A percentile compares a stretch with the other conserved stretches of the same genome.
Conservation (phyloP, 1,140 invertebrate species). For the Formica exsecta region DNA sequence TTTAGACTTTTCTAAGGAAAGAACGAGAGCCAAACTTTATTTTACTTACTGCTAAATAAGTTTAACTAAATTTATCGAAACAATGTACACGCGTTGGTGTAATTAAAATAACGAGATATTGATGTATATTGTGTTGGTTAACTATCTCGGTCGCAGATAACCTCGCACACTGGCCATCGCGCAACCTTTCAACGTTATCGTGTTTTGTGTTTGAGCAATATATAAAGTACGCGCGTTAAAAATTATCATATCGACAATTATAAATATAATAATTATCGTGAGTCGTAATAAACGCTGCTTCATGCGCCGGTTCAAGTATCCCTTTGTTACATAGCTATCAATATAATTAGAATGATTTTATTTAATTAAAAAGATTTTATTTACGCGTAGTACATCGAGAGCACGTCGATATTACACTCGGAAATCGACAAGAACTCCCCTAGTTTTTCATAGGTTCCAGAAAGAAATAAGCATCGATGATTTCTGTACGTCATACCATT, state of each 20-base stretch:
- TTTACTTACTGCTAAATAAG: no score
- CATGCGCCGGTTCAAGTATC: constrained; percentile 14
- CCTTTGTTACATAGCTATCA: constrained; percentile 20
- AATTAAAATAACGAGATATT: constrained; percentile 56
- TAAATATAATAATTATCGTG: constrained; percentile 73
- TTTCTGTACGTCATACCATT: constrained; percentile 85
- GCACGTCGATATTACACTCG: no score
- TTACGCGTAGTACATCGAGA: neutral
- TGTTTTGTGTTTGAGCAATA: constrained; percentile 55
- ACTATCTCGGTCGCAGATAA: constrained; percentile 60
- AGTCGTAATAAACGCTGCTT: constrained; percentile 62
- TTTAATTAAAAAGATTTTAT: neutral
- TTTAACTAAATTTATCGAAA: no score
- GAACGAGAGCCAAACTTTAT: no score
- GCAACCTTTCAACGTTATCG: constrained; percentile 71
- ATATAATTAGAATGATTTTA: constrained; percentile 1
- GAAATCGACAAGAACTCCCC: constrained; percentile 5
- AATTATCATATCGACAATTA: constrained; percentile 48
- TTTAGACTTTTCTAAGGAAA: no score
- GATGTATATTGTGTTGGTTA: constrained; percentile 41
- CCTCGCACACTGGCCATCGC: constrained; percentile 55
- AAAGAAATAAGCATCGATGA: constrained; percentile 42
- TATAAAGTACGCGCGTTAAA: constrained; percentile 10
- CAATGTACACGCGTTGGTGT: neutral
- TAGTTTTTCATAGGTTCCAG: neutral